Percentiles rank a stretch among this genome's conserved stretches.
These are phyloP conservation scores for Cyaniris semiargus DNA, from an alignment of 2,888 invertebrate genomes.

Conservation along the genomic window DNA sequence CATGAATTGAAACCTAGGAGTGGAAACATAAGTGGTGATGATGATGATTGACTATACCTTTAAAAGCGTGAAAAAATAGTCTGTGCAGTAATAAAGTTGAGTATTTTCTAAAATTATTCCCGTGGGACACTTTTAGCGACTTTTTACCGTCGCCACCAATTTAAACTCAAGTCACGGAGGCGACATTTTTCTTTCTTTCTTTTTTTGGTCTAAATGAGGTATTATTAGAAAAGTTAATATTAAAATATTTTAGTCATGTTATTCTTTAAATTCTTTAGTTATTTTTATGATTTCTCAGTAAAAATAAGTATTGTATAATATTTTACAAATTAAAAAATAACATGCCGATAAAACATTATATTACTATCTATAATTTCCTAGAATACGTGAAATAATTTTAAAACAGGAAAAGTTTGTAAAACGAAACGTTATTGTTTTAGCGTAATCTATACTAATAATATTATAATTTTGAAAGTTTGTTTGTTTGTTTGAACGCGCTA, in stretches of 20 bases:
- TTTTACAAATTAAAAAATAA: no score
- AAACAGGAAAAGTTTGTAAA: no score
- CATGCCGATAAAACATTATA: no score
- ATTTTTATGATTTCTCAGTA: background rate
- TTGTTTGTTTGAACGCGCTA: no score
- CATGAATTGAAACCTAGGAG: no score
- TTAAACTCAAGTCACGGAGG: conserved; percentile 6
- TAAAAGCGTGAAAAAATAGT: background rate
- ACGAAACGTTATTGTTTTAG: no score
- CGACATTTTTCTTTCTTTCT: background rate
- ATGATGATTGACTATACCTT: background rate
- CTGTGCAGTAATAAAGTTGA: background rate
- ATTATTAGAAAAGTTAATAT: conserved; percentile 11
- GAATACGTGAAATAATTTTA: no score
- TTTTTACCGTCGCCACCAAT: background rate
- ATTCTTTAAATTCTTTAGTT: background rate
- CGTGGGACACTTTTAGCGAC: background rate
- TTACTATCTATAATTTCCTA: no score
- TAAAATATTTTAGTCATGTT: background rate
- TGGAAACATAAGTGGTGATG: background rate
- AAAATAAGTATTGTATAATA: background rate
- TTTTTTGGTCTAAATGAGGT: background rate
- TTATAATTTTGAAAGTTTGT: no score
- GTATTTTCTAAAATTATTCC: conserved; percentile 1
- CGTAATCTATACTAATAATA: no score